phyloP scores from a whole-genome alignment of 2,888 invertebrate genomes.

The Eristalis arbustorum region DNA sequence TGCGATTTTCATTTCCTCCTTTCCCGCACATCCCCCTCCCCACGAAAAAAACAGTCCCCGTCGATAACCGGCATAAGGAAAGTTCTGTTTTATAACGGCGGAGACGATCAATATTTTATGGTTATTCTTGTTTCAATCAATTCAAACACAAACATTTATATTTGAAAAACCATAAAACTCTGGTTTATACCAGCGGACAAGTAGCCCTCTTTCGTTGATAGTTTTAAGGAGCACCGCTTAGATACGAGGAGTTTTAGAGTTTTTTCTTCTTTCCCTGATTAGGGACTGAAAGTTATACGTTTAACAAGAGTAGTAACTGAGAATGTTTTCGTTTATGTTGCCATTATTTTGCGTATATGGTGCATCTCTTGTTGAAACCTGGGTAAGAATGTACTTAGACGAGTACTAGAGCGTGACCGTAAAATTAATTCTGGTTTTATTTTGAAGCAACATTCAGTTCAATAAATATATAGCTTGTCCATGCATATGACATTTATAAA shows the following conservation, averaged over 20 bases:
- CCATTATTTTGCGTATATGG: no score
- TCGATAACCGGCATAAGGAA: constrained; percentile 19
- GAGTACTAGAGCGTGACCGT: no score
- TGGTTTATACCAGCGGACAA: neutral
- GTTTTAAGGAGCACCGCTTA: neutral
- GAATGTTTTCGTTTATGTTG: no score
- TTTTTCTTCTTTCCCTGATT: no score
- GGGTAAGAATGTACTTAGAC: no score
- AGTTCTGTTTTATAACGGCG: constrained; percentile 41
- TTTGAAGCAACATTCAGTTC: no score
- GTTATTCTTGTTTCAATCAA: constrained; percentile 21
- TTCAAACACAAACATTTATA: neutral
- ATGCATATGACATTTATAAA: no score
- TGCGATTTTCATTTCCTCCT: constrained; percentile 35
- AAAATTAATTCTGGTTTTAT: no score
- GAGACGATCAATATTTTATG: constrained; percentile 33
- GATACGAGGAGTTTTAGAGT: neutral
- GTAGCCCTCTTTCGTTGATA: neutral
- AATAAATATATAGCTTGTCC: no score
- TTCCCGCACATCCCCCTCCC: neutral
- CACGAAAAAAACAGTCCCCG: neutral
- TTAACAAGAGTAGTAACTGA: no score
- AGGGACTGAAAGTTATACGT: no score
- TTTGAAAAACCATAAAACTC: neutral
- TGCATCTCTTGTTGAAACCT: no score